Percentiles rank a stretch among this genome's conserved stretches.
Evolutionary conservation across 2,888 invertebrate species (phyloP).

Genomic region (Ectemnius cavifrons): DNA sequence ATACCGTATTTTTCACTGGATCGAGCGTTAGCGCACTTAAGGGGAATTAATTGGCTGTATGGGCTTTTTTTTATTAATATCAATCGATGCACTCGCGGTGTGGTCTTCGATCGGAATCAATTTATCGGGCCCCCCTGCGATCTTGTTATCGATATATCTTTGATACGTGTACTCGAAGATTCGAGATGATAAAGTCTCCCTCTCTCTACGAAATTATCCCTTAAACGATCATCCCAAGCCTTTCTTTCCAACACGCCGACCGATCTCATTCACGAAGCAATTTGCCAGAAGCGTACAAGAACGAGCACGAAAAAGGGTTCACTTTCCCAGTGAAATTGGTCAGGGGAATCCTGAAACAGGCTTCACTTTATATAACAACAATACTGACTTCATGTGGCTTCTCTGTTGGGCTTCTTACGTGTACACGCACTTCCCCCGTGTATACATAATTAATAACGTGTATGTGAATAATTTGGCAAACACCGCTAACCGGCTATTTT

Average conservation of each 20-base stretch:
- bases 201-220: neutral
- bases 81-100: neutral
- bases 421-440: constrained; percentile 28
- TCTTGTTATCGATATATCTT: neutral
- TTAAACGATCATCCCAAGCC: too few species aligned
- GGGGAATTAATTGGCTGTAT: neutral
- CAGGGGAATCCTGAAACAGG: neutral
- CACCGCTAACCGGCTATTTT: constrained; percentile 19
- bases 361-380: constrained; percentile 29
- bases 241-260: constrained; percentile 27
- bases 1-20: neutral
- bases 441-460: constrained; percentile 47
- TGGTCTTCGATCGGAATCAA: neutral
- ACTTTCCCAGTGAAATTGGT: constrained; percentile 10
- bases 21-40: neutral
- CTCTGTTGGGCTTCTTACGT: constrained; percentile 20
- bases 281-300: constrained; percentile 23
- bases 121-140: neutral
- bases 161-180: too few species aligned
- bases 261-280: constrained; percentile 46
- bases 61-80: neutral
- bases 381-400: constrained; percentile 5
- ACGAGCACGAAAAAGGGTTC: neutral
- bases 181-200: too few species aligned
- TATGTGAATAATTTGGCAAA: constrained; percentile 37